Evolutionary conservation across 2,797 vertebrate genomes (phyloP).

Genomic region (Acipenser transmontanus): DNA sequence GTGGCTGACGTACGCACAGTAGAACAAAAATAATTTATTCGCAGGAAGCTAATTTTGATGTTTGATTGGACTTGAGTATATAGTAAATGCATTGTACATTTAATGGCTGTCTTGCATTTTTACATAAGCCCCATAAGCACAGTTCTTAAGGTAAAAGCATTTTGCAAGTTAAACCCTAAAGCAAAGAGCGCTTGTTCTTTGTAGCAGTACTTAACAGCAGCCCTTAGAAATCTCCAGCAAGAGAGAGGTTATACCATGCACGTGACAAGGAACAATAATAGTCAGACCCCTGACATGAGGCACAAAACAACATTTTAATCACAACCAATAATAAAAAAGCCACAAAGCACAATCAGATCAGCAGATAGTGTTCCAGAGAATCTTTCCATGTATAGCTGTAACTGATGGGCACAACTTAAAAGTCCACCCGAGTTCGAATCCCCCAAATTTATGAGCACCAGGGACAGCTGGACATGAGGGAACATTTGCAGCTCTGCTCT

Average conservation of each 20-base stretch:
- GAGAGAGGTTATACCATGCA: neutral
- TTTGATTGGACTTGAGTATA: too few species aligned
- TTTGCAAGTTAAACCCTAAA: too few species aligned
- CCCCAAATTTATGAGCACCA: constrained; percentile 44
- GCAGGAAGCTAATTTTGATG: too few species aligned
- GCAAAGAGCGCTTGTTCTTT: neutral
- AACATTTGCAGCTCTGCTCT: constrained; percentile 6
- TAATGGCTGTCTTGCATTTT: too few species aligned
- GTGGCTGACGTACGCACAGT: too few species aligned
- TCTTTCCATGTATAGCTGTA: constrained; percentile 57
- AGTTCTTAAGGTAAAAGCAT: too few species aligned
- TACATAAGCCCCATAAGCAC: too few species aligned
- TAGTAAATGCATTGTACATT: too few species aligned
- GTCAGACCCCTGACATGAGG: constrained; percentile 39
- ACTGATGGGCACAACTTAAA: constrained; percentile 64
- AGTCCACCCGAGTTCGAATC: constrained; percentile 56
- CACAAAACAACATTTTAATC: constrained; percentile 48
- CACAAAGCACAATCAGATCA: constrained; percentile 23
- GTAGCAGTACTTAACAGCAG: neutral
- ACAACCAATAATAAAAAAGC: constrained; percentile 37
- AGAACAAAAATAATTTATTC: too few species aligned
- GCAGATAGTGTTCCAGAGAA: constrained; percentile 32
- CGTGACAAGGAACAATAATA: constrained; percentile 43
- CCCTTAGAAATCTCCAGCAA: neutral
- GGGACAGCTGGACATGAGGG: constrained; percentile 30